Conservation (phyloP, 2,113 vertebrate genomes). For the Lampris megalopsis region DNA sequence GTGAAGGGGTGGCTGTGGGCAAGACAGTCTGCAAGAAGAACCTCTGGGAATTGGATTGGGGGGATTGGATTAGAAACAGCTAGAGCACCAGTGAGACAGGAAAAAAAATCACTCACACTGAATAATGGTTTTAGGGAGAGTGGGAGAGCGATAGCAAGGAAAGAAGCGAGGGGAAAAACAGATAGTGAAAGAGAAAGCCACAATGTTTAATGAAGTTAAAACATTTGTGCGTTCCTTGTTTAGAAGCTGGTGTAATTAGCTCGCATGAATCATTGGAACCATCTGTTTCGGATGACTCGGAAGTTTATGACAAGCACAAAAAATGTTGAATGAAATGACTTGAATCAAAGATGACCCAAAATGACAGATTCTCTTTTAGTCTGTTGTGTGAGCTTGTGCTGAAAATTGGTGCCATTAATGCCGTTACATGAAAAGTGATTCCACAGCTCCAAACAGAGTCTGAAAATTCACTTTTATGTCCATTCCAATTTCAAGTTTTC, state of each 20-base stretch:
- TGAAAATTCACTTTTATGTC: conserved; percentile 66
- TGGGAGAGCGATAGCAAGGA: conserved; percentile 23
- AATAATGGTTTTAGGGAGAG: background rate
- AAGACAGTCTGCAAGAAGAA: conserved; percentile 25
- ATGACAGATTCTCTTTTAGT: conserved; percentile 59
- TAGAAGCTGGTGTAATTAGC: conserved; percentile 44
- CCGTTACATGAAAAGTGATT: conserved; percentile 69
- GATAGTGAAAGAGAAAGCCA: conserved; percentile 16
- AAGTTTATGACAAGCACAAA: conserved; percentile 58
- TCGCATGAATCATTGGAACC: conserved; percentile 46
- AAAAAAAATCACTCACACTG: conserved; percentile 10
- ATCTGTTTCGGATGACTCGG: conserved; percentile 49
- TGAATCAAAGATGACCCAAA: conserved; percentile 65
- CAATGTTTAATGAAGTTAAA: conserved; percentile 44
- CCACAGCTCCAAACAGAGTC: conserved; percentile 66
- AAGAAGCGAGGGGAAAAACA: conserved; percentile 19
- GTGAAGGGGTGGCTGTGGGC: conserved; percentile 34
- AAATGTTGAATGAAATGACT: conserved; percentile 45
- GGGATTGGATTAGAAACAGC: conserved; percentile 59
- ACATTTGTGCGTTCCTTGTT: conserved; percentile 15
- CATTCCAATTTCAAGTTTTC: conserved; percentile 59
- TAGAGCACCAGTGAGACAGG: conserved; percentile 51
- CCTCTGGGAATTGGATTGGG: conserved; percentile 35
- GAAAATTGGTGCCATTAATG: conserved; percentile 40
- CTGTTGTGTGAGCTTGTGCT: conserved; percentile 62